Evolutionary conservation across 2,113 vertebrate genomes (phyloP).

Genomic region (Henicopernis longicauda): DNA sequence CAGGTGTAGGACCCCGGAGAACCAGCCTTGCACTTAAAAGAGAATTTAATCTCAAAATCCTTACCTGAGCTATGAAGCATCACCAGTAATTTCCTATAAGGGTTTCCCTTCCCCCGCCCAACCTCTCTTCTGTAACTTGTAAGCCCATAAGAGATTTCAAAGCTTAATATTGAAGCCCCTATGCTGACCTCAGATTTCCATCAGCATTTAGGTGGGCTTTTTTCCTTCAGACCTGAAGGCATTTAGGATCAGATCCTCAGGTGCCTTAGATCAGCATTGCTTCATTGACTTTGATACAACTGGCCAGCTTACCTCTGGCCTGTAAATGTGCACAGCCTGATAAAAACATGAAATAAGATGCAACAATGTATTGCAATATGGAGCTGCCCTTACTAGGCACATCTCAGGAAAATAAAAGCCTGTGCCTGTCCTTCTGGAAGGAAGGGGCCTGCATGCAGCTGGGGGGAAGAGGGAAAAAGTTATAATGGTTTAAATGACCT

Average conservation of each 20-base stretch:
- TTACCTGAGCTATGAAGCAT: background rate
- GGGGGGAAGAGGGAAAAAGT: background rate
- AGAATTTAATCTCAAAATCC: background rate
- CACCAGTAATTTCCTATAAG: background rate
- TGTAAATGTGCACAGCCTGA: background rate
- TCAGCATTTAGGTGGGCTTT: background rate
- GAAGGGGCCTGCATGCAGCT: constrained; percentile 13
- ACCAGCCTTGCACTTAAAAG: background rate
- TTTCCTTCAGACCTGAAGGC: background rate
- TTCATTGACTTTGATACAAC: background rate
- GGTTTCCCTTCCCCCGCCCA: background rate
- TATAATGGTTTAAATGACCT: constrained; percentile 34
- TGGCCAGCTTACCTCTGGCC: background rate
- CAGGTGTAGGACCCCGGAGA: background rate
- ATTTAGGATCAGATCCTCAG: background rate
- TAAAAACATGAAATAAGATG: background rate
- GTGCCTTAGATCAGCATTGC: background rate
- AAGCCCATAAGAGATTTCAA: background rate
- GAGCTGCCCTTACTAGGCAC: background rate
- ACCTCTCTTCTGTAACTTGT: background rate
- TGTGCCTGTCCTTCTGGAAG: background rate
- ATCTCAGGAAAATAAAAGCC: background rate
- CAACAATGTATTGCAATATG: background rate
- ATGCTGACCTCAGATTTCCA: background rate
- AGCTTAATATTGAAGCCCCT: background rate